These are phyloP conservation scores for Furnarius figulus DNA, from an alignment of 2,113 vertebrate genomes.

Conservation along the genomic window DNA sequence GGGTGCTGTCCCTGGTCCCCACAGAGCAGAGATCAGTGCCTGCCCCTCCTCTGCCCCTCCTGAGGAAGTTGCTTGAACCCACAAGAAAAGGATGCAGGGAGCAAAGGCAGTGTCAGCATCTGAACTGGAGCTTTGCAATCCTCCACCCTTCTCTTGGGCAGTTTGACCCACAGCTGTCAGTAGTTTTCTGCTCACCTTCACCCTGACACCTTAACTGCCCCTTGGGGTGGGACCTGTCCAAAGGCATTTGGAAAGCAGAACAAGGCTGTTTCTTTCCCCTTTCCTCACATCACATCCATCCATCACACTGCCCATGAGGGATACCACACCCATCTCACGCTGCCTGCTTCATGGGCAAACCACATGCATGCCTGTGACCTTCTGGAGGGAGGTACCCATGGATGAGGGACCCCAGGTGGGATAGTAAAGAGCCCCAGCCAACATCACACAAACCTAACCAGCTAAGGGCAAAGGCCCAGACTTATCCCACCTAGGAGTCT, in stretches of 20 bases:
- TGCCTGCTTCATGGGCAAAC: neutral
- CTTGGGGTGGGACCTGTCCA: neutral
- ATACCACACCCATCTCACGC: neutral
- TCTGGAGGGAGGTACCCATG: neutral
- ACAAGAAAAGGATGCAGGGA: rapidly evolving
- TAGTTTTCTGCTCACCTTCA: neutral
- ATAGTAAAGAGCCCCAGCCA: neutral
- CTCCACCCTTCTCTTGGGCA: neutral
- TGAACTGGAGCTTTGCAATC: neutral
- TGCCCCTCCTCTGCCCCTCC: neutral
- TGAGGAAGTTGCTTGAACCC: neutral
- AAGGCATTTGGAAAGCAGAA: neutral
- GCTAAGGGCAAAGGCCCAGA: neutral
- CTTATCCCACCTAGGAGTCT: neutral
- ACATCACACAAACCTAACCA: neutral
- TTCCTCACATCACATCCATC: neutral
- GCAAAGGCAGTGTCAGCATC: neutral
- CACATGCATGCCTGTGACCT: neutral
- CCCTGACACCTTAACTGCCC: neutral
- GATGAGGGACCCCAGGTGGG: neutral
- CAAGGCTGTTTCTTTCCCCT: neutral
- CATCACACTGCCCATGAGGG: rapidly evolving
- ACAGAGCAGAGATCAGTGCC: neutral
- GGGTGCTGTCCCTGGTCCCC: neutral
- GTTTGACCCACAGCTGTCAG: neutral